Conservation (phyloP, 2,797 vertebrate species). For the Zalophus californianus region DNA sequence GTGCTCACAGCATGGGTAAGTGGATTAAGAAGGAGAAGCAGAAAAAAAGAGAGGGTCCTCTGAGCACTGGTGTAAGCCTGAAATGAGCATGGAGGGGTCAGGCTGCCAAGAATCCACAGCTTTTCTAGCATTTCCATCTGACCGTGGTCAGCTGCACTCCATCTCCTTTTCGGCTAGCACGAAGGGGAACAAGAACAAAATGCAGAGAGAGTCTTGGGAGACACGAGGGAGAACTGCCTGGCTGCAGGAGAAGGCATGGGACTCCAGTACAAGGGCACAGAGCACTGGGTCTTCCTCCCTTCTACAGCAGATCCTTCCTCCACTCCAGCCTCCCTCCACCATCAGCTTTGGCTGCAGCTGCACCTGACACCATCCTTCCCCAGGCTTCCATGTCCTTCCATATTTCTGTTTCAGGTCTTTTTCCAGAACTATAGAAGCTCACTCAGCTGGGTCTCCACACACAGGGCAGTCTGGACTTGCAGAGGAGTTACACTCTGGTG, state of each 20-base stretch:
- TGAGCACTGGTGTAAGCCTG: accelerated
- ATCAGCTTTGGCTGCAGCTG: accelerated
- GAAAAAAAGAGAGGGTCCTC: not conserved
- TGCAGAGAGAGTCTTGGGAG: not conserved
- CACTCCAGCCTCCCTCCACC: accelerated
- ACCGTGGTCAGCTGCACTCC: not conserved
- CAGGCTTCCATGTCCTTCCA: not conserved
- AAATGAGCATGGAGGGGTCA: not conserved
- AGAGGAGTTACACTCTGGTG: not conserved
- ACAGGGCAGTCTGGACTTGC: not conserved
- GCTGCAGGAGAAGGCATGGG: not conserved
- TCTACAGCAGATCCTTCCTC: accelerated
- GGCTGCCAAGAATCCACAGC: not conserved
- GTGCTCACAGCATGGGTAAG: not conserved
- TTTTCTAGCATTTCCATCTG: not conserved
- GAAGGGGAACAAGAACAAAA: not conserved
- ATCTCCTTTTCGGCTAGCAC: not conserved
- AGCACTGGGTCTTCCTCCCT: accelerated
- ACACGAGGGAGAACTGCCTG: not conserved
- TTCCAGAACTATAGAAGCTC: not conserved
- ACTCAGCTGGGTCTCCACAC: not conserved
- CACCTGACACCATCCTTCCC: not conserved
- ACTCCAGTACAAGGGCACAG: accelerated
- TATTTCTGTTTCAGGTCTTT: not conserved
- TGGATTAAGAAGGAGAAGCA: not conserved